Conservation (phyloP, 2,113 vertebrate species). For the Calidris pugnax region DNA sequence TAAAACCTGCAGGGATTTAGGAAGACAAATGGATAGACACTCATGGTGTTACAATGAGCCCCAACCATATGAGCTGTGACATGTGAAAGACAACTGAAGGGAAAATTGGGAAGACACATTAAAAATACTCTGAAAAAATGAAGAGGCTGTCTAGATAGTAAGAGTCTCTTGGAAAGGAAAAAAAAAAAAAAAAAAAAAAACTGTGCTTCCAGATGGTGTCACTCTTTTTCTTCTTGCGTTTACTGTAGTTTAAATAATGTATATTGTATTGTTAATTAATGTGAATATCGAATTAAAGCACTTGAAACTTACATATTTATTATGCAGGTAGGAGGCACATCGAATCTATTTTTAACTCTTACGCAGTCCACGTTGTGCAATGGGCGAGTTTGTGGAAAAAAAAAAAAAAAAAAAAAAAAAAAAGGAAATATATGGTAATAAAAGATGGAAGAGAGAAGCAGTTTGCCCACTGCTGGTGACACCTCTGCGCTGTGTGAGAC, state of each 20-base stretch:
- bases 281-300: conserved; percentile 86
- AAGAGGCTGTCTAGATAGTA: not conserved
- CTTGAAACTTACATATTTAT: conserved; percentile 84
- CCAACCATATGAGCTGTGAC: not conserved
- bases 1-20: not conserved
- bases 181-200: conserved; percentile 67
- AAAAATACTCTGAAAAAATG: not conserved
- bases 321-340: conserved; percentile 85
- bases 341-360: conserved; percentile 85
- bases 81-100: not conserved
- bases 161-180: not conserved
- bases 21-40: not conserved
- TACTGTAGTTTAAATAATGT: conserved; percentile 85
- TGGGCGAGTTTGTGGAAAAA: too few species aligned
- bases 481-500: accelerated
- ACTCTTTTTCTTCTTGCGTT: conserved; percentile 78
- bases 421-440: not conserved
- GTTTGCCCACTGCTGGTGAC: not conserved
- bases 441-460: not conserved
- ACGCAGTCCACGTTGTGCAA: conserved; percentile 74
- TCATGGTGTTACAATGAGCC: accelerated
- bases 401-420: not conserved
- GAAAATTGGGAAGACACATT: not conserved
- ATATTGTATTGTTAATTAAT: conserved; percentile 89
- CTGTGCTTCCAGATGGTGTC: conserved; percentile 79